Conservation (phyloP, 2,113 vertebrate genomes). For the Amphiprion ocellaris region DNA sequence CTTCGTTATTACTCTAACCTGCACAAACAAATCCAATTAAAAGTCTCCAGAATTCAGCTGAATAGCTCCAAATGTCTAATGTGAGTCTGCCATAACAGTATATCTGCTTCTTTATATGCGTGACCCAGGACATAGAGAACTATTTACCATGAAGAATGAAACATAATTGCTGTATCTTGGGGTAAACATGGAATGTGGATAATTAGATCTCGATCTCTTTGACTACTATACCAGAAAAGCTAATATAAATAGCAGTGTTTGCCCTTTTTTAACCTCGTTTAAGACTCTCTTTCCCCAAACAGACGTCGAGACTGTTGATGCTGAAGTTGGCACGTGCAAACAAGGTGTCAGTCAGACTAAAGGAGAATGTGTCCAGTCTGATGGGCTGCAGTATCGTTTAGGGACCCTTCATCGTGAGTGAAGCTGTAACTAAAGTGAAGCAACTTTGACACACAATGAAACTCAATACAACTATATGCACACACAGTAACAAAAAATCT, state of each 20-base stretch:
- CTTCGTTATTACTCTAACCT: neutral
- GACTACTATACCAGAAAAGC: neutral
- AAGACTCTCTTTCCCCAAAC: neutral
- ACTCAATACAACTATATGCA: neutral
- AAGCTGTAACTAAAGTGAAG: slow-evolving; percentile 32
- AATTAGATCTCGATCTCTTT: slow-evolving; percentile 13
- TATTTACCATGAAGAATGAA: slow-evolving; percentile 5
- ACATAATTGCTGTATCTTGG: neutral
- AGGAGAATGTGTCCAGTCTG: slow-evolving; percentile 18
- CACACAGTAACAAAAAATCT: neutral
- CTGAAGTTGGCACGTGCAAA: neutral
- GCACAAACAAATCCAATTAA: neutral
- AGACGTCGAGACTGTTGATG: neutral
- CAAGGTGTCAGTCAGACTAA: slow-evolving; percentile 5
- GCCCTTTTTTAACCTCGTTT: neutral
- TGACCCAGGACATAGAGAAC: slow-evolving; percentile 8
- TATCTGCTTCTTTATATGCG: slow-evolving; percentile 18
- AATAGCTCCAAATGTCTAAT: slow-evolving; percentile 1
- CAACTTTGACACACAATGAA: neutral
- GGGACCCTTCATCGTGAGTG: slow-evolving; percentile 6
- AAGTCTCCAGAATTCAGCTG: neutral
- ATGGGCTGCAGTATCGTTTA: slow-evolving; percentile 13
- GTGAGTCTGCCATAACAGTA: neutral
- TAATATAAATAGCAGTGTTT: neutral
- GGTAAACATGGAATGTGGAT: neutral